These are phyloP conservation scores for Pyrocoelia pectoralis DNA, from an alignment of 2,888 invertebrate species.

Conservation along the genomic window DNA sequence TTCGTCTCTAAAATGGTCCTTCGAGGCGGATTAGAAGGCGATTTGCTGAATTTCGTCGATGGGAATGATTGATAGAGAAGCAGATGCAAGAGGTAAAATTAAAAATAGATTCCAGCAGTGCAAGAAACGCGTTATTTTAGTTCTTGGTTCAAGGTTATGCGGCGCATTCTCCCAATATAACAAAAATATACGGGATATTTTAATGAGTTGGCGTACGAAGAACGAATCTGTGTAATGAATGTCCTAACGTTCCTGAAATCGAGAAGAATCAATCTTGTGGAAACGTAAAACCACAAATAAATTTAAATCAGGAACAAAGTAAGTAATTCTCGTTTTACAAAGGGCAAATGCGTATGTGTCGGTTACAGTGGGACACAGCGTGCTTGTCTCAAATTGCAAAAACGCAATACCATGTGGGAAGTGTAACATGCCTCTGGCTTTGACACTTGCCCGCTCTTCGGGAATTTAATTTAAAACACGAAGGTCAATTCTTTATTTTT, in stretches of 20 bases:
- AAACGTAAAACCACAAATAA: slow-evolving; percentile 21
- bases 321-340: slow-evolving; percentile 13
- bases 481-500: slow-evolving; percentile 31
- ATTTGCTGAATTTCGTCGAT: neutral
- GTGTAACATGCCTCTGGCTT: slow-evolving; percentile 22
- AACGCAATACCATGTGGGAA: slow-evolving; percentile 30
- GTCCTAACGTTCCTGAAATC: neutral
- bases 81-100: slow-evolving; percentile 1
- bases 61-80: neutral
- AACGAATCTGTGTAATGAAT: too few relatives aligned
- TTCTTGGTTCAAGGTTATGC: slow-evolving; percentile 6
- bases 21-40: neutral
- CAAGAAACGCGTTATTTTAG: slow-evolving; percentile 5
- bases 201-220: too few relatives aligned
- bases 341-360: slow-evolving; percentile 18
- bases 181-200: neutral
- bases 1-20: neutral
- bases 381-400: slow-evolving; percentile 26
- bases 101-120: slow-evolving; percentile 13
- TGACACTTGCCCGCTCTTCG: slow-evolving; percentile 18
- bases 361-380: neutral
- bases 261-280: neutral
- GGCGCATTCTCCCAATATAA: neutral
- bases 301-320: slow-evolving; percentile 15
- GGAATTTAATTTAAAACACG: slow-evolving; percentile 33